Percentiles rank a stretch among this genome's conserved stretches.
These are phyloP conservation scores for Catocala nupta DNA, from an alignment of 2,888 invertebrate genomes.

Conservation along the genomic window DNA sequence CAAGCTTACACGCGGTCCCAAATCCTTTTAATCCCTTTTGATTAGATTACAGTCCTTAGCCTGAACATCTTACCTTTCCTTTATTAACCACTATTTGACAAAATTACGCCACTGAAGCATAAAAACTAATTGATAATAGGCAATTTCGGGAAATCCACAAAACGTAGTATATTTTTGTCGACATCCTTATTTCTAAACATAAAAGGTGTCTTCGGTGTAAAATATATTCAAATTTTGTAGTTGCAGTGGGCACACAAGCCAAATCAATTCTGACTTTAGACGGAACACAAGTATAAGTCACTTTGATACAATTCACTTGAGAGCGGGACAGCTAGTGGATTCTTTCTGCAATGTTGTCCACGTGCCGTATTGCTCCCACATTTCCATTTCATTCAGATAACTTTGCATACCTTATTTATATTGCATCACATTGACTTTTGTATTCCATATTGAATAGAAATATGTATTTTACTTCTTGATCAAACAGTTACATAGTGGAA, in stretches of 20 bases:
- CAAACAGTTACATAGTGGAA: too few species aligned
- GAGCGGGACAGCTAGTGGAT: neutral
- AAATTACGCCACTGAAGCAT: neutral
- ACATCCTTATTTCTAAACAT: too few species aligned
- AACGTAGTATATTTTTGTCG: neutral
- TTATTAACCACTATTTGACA: neutral
- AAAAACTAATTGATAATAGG: neutral
- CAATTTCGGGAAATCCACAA: neutral
- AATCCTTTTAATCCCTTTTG: conserved; percentile 20
- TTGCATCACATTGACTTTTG: too few species aligned
- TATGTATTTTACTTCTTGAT: too few species aligned
- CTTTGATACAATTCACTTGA: conserved; percentile 7
- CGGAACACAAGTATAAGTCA: neutral
- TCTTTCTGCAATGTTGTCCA: conserved; percentile 3
- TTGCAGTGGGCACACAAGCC: neutral
- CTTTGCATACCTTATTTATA: neutral
- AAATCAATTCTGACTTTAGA: neutral
- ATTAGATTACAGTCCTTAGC: conserved; percentile 7
- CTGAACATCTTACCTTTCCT: conserved; percentile 2
- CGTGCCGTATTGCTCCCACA: neutral
- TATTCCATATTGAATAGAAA: too few species aligned
- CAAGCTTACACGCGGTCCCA: conserved; percentile 1
- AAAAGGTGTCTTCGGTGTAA: neutral
- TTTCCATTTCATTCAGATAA: conserved; percentile 4
- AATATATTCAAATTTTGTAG: neutral